Evolutionary conservation across 2,888 invertebrate species (phyloP), one percentile per base, ranked within the genome.

Genomic region (Scaptomyza polygonia): DNA sequence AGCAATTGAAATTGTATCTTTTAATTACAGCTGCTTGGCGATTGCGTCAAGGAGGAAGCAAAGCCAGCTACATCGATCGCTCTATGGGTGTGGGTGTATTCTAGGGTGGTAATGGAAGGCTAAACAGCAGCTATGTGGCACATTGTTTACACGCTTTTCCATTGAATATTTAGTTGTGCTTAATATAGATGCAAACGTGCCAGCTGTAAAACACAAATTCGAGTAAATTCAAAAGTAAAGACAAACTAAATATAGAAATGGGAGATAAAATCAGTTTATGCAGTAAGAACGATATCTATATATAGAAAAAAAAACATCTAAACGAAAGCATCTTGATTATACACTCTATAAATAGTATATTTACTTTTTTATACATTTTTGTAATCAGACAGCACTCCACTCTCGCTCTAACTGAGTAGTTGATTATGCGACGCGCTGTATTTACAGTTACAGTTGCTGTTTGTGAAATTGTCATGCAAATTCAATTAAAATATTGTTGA

Each of bases 401-500:
- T 12, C 21, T 42, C 8, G 25, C 34, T 42, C 8, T 18, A 16
- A 12, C n/a, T 48, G 29, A 18, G 39, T 42, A 21, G n/a, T 18
- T 47, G 75, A 30, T 43, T 63, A 44, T 69, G 9, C 16, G 70
- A 44, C 66, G 69, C 58, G 77, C 53, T 66, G 57, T 66, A 57
- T 56, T 72, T 57, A 77, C 66, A 62, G 58, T 71, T 56, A 45
- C n/a, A n/a, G 52, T 58, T 45, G 51, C 14, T 34, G 34, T 49
- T 57, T 39, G 8, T 49, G 58, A 52, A 86, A 86, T 88, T 88
- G 80, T 83, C 86, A 86, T 82, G 88, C 69, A 86, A 86, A 82
- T 82, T 82, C 82, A 82, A 82, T 82, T 88, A 79, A 79, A 82
- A 82, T 76, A 86, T 73, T 67, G 67, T 64, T 74, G 73, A 73